Evolutionary conservation across 2,113 vertebrate genomes (phyloP).

Genomic region (Labeo catla): DNA sequence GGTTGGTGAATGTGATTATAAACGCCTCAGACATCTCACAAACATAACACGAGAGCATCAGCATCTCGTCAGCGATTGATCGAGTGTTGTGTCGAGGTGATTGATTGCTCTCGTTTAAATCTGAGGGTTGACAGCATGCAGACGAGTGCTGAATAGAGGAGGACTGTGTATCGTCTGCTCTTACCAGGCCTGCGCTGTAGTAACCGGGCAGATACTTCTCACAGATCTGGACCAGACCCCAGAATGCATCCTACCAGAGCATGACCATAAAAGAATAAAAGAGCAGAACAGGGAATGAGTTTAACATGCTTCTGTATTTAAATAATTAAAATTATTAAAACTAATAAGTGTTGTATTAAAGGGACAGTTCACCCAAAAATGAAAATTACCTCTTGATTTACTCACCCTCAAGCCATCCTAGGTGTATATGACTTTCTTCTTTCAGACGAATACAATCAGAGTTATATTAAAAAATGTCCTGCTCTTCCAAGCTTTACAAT

Average conservation of each 20-base stretch:
- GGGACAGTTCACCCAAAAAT: too few species aligned
- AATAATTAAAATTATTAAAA: neutral
- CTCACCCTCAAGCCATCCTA: too few species aligned
- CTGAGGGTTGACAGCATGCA: neutral
- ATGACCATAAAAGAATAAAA: conserved; percentile 12
- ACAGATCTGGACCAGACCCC: conserved; percentile 82
- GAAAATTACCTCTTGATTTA: too few species aligned
- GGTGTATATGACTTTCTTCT: too few species aligned
- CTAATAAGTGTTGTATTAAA: neutral
- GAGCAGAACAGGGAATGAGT: neutral
- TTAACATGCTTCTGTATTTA: neutral
- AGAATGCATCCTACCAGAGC: conserved; percentile 78
- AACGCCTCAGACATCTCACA: neutral
- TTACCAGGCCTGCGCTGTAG: conserved; percentile 82
- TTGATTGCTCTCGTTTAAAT: neutral
- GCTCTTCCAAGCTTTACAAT: too few species aligned
- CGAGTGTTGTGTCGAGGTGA: neutral
- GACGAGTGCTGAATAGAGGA: neutral
- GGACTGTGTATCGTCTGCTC: conserved; percentile 31
- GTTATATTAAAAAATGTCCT: too few species aligned
- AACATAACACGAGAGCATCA: neutral
- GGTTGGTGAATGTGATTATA: neutral
- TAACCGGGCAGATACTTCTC: conserved; percentile 85
- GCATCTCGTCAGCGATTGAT: neutral
- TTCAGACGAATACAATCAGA: too few species aligned